These are phyloP conservation scores for Ophion costatus DNA, from an alignment of 2,888 invertebrate species.

Conservation along the genomic window DNA sequence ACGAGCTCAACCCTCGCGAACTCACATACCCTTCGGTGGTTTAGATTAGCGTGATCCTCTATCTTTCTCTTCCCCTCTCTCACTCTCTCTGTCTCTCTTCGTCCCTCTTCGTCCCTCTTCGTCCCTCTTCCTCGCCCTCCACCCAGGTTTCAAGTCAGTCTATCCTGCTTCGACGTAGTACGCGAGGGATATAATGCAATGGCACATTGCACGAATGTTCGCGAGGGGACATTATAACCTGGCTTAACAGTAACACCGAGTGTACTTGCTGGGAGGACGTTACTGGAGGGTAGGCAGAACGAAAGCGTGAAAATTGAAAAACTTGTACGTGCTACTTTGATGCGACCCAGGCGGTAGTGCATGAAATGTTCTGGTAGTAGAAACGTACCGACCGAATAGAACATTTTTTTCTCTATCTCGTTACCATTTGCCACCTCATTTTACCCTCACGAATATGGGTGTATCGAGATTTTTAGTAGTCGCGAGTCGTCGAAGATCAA, in stretches of 20 bases:
- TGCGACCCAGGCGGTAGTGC: slow-evolving; percentile 26
- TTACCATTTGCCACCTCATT: not conserved
- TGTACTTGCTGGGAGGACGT: slow-evolving; percentile 29
- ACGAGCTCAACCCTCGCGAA: slow-evolving; percentile 21
- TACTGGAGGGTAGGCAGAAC: slow-evolving; percentile 24
- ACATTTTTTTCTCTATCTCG: slow-evolving; percentile 21
- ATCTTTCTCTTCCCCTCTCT: slow-evolving; percentile 22
- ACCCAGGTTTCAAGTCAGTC: slow-evolving; percentile 29
- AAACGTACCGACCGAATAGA: slow-evolving; percentile 24
- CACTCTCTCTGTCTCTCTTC: slow-evolving; percentile 41
- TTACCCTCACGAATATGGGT: no score
- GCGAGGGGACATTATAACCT: slow-evolving; percentile 62
- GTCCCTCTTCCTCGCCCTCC: slow-evolving; percentile 52
- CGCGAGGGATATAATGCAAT: slow-evolving; percentile 50
- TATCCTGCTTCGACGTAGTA: slow-evolving; percentile 40
- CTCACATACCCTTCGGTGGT: slow-evolving; percentile 52
- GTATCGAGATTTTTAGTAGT: no score
- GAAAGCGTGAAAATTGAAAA: slow-evolving; percentile 66
- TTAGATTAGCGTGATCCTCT: slow-evolving; percentile 71
- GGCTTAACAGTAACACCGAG: slow-evolving; percentile 53
- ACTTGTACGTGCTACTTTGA: slow-evolving; percentile 63
- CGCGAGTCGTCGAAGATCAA: no score
- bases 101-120: slow-evolving; percentile 21
- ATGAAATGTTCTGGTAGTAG: slow-evolving; percentile 27
- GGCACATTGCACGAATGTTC: slow-evolving; percentile 66